Evolutionary conservation across 2,888 invertebrate species (phyloP).

Genomic region (Tenthredo distinguenda): DNA sequence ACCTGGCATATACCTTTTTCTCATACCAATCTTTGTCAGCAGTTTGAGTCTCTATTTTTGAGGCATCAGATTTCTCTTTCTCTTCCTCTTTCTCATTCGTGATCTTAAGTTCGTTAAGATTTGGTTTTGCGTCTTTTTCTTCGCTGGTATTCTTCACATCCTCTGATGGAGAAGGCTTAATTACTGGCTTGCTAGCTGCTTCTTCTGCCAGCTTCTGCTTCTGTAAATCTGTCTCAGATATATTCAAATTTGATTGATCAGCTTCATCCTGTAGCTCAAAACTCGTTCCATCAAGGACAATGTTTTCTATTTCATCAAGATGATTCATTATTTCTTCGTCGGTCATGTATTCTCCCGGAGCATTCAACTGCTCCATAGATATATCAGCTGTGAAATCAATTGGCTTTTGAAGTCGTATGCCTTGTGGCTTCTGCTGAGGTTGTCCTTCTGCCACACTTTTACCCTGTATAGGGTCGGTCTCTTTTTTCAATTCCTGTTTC

Average conservation of each 20-base stretch:
- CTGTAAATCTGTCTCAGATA: slow-evolving; percentile 45
- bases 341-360: slow-evolving; percentile 53
- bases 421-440: slow-evolving; percentile 3
- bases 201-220: slow-evolving; percentile 18
- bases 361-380: slow-evolving; percentile 58
- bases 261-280: slow-evolving; percentile 63
- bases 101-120: background rate
- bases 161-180: background rate
- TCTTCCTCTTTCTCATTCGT: slow-evolving; percentile 49
- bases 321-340: slow-evolving; percentile 71
- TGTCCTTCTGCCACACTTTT: slow-evolving; percentile 40
- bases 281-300: slow-evolving; percentile 64
- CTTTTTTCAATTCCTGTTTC: background rate
- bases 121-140: background rate
- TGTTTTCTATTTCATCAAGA: slow-evolving; percentile 72
- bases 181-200: slow-evolving; percentile 10
- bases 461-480: background rate
- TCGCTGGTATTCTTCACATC: background rate
- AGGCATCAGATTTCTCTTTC: slow-evolving; percentile 56
- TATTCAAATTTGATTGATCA: slow-evolving; percentile 52
- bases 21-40: slow-evolving; percentile 68
- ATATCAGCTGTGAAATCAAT: slow-evolving; percentile 64
- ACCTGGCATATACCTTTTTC: slow-evolving; percentile 65
- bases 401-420: slow-evolving; percentile 56
- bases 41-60: slow-evolving; percentile 55